A percentile compares a stretch with the other conserved stretches of the same genome.
phyloP scores from a whole-genome alignment of 2,888 invertebrate species.

The Octodonta nipae region DNA sequence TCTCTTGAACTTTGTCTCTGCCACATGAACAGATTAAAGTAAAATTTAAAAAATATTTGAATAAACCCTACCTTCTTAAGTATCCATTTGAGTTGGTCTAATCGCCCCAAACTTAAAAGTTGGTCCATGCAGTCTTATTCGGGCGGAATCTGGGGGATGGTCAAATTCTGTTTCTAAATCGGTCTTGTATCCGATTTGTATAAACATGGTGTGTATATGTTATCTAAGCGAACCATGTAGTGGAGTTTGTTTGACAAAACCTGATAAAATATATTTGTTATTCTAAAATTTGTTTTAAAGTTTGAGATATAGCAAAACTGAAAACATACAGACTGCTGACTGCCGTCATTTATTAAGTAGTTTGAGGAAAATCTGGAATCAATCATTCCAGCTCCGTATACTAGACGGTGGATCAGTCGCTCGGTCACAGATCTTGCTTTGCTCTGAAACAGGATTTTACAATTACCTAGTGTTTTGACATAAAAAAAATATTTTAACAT shows the following conservation, averaged over 20 bases:
- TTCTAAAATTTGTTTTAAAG: slow-evolving; percentile 2
- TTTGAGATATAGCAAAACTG: background rate
- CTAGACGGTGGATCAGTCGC: slow-evolving; percentile 50
- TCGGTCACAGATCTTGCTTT: slow-evolving; percentile 42
- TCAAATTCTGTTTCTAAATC: slow-evolving; percentile 36
- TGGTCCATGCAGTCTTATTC: slow-evolving; percentile 43
- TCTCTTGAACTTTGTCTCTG: slow-evolving; percentile 50
- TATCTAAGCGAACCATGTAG: slow-evolving; percentile 53
- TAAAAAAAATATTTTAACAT: background rate
- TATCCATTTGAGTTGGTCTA: slow-evolving; percentile 51
- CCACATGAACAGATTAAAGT: slow-evolving; percentile 7
- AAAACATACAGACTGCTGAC: slow-evolving; percentile 27
- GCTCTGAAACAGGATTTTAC: slow-evolving; percentile 18
- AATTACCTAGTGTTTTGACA: no score
- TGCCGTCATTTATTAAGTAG: slow-evolving; percentile 50
- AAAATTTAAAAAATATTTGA: background rate
- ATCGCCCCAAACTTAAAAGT: slow-evolving; percentile 51
- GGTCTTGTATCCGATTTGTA: slow-evolving; percentile 39
- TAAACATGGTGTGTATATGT: slow-evolving; percentile 39
- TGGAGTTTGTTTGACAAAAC: slow-evolving; percentile 33
- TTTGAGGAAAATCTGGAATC: slow-evolving; percentile 54
- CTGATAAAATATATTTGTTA: no score
- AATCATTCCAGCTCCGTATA: slow-evolving; percentile 52
- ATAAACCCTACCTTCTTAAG: slow-evolving; percentile 42
- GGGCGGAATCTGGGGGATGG: slow-evolving; percentile 51